phyloP scores from a whole-genome alignment of 1,140 invertebrate genomes.

The Bombus vancouverensis region DNA sequence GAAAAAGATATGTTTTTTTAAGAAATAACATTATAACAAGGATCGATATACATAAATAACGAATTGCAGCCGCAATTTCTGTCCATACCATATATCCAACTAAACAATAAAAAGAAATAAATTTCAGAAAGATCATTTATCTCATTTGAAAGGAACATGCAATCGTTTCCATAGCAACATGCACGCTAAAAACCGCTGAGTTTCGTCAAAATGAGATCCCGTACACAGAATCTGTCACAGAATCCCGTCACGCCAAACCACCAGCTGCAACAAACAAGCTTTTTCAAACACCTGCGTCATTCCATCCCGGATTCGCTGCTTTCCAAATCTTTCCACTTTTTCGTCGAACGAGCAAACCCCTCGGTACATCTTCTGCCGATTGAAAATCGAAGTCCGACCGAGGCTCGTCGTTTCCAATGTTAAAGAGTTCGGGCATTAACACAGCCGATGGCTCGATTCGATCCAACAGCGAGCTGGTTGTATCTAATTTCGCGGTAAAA shows the following conservation, averaged over 20 bases:
- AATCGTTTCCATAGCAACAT: neutral
- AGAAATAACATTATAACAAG: too few relatives aligned
- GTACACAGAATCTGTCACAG: neutral
- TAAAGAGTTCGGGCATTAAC: conserved; percentile 11
- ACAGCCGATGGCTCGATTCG: neutral
- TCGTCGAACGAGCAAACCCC: neutral
- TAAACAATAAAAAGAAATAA: neutral
- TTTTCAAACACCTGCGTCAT: neutral
- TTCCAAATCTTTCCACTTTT: neutral
- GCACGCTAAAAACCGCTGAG: neutral
- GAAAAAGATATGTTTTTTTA: neutral
- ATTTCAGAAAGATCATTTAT: neutral
- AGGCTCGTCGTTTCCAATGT: neutral
- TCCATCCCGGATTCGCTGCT: neutral
- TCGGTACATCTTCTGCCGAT: neutral
- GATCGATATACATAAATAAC: neutral
- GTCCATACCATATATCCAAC: too few relatives aligned
- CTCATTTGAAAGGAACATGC: neutral
- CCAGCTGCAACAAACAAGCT: neutral
- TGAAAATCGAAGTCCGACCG: neutral
- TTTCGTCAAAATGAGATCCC: neutral
- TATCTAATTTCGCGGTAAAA: conserved; percentile 38
- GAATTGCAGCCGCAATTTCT: neutral
- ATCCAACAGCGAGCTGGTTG: neutral
- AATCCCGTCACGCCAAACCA: too few relatives aligned